phyloP scores from a whole-genome alignment of 2,113 vertebrate species.

The Neogale vison region DNA sequence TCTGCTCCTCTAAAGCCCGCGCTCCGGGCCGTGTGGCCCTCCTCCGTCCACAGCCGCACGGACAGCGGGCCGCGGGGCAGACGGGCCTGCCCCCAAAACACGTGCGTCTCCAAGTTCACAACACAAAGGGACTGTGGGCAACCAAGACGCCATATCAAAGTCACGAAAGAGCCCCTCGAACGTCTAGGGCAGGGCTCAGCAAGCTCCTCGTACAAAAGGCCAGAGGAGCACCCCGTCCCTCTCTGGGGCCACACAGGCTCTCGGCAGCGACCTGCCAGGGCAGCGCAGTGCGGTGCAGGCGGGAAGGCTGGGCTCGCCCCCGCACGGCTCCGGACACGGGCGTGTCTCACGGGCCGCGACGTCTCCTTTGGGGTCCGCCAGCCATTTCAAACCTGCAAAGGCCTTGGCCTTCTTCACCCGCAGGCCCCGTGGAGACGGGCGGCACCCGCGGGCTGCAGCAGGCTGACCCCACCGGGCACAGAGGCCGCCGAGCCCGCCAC shows the following conservation, averaged over 20 bases:
- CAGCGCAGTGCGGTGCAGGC: not conserved
- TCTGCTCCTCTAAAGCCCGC: not conserved
- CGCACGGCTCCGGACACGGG: rapidly evolving
- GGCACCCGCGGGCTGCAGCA: rapidly evolving
- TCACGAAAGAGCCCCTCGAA: rapidly evolving
- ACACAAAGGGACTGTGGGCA: not conserved
- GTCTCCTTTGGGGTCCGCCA: not conserved
- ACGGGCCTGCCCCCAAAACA: rapidly evolving
- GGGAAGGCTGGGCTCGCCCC: too few relatives aligned
- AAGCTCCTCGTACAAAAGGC: too few relatives aligned
- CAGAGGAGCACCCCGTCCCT: not conserved
- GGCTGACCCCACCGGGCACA: not conserved
- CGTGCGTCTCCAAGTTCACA: rapidly evolving
- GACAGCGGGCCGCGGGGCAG: not conserved
- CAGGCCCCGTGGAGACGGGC: rapidly evolving
- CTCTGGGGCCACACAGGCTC: not conserved
- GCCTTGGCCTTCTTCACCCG: not conserved
- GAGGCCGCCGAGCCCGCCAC: too few relatives aligned
- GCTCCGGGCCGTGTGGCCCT: not conserved
- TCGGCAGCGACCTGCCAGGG: not conserved
- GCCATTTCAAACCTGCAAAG: not conserved
- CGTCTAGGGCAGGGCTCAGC: rapidly evolving
- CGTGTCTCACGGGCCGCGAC: not conserved
- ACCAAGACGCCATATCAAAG: not conserved
- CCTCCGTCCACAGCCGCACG: not conserved